Conservation (phyloP, 2,888 invertebrate species). For the Sesia bembeciformis region DNA sequence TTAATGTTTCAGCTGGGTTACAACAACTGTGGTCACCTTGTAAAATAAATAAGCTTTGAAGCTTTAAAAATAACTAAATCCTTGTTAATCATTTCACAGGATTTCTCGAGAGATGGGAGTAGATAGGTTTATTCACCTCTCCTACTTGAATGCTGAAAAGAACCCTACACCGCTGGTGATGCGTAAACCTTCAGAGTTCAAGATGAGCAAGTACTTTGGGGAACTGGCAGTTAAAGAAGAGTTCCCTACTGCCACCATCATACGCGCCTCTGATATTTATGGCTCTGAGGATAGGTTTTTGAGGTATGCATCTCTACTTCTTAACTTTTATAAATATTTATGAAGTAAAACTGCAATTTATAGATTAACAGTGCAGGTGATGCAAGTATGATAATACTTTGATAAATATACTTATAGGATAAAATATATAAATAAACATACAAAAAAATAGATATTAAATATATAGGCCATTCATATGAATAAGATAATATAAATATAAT, state of each 20-base stretch:
- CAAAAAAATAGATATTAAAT: too few species aligned
- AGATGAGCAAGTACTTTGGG: conserved; percentile 86
- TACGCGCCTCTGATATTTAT: conserved; percentile 94
- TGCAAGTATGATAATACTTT: too few species aligned
- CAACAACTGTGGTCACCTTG: not conserved
- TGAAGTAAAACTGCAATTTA: too few species aligned
- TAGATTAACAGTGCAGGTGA: too few species aligned
- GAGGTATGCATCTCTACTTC: conserved; percentile 43
- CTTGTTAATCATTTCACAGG: conserved; percentile 29
- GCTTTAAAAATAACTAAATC: not conserved
- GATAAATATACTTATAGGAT: too few species aligned
- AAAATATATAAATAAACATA: too few species aligned
- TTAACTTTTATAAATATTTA: too few species aligned
- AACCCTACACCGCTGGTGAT: conserved; percentile 80
- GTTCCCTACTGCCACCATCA: conserved; percentile 95
- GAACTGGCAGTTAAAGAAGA: conserved; percentile 94
- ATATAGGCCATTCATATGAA: too few species aligned
- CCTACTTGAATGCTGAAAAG: conserved; percentile 86
- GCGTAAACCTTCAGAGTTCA: conserved; percentile 83
- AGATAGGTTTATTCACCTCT: conserved; percentile 93
- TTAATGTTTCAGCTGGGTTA: too few species aligned
- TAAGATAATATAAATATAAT: too few species aligned
- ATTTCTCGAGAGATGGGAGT: conserved; percentile 85
- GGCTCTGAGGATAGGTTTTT: conserved; percentile 93
- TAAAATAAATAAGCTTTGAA: not conserved